Evolutionary conservation across 2,888 invertebrate genomes (phyloP).

Genomic region (Nomada ferruginata): DNA sequence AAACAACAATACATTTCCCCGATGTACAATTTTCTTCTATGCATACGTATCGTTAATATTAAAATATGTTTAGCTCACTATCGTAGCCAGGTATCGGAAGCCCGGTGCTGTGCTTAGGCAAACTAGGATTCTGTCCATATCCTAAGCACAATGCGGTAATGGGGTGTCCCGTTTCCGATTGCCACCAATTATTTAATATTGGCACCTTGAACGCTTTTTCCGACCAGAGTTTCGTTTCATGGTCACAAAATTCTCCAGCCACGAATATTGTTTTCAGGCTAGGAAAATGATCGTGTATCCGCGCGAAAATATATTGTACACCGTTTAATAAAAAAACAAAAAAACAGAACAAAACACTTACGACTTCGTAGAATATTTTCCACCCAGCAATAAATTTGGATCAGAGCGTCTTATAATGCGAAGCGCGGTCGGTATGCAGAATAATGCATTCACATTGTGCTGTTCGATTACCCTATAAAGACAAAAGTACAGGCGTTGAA

Average conservation of each 20-base stretch:
- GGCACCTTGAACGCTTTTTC: constrained; percentile 90
- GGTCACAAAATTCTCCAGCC: constrained; percentile 97
- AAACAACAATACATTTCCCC: constrained; percentile 4
- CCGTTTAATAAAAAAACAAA: background rate
- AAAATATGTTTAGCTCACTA: constrained; percentile 85
- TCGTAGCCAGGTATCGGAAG: constrained; percentile 95
- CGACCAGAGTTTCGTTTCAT: constrained; percentile 93
- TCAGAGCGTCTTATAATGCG: constrained; percentile 93
- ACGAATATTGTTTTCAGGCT: constrained; percentile 90
- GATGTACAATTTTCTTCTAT: background rate
- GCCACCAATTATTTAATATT: constrained; percentile 98
- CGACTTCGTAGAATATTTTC: constrained; percentile 89
- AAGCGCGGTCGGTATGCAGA: constrained; percentile 96
- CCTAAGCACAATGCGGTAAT: constrained; percentile 94
- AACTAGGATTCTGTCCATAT: constrained; percentile 88
- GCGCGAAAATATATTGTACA: too few species aligned
- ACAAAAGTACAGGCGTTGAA: too few species aligned
- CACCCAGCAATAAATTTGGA: constrained; percentile 89
- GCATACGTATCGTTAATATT: background rate
- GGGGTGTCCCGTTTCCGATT: constrained; percentile 97
- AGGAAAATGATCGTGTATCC: background rate
- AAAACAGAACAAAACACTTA: constrained; percentile 74
- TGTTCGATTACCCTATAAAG: constrained; percentile 91
- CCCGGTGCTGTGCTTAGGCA: constrained; percentile 92
- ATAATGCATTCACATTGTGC: constrained; percentile 93